Evolutionary conservation across 2,113 vertebrate genomes (phyloP), one percentile per base, ranked within the genome.

Genomic region (Phalacrocorax carbo): DNA sequence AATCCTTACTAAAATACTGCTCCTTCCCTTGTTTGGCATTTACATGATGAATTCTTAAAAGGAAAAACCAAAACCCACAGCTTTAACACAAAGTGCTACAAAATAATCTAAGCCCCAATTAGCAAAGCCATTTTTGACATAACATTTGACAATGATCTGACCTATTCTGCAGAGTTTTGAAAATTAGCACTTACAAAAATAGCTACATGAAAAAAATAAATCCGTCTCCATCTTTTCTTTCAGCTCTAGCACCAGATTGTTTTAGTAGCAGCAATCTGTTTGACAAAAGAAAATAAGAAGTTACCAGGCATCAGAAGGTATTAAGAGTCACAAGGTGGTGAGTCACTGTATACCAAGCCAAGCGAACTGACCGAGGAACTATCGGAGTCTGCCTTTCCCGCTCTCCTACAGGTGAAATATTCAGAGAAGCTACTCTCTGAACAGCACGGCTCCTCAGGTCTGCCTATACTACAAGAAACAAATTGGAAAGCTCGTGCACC

Each of bases 241-340:
- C 2, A 3, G 42, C 52, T 83, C 46, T 21, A 91, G 51, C 62
- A 94, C 73, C 90, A 95, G 85, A 92, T 65, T 88, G 90, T 9
- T 96, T 82, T 29, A 83, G 30, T 49, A 97, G 64, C 79, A 92
- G 15, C 82, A 88, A 96, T 86, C 87, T 94, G 92, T 61, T 49
- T 82, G 58, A 62, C 44, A 84, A 87, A 79, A 38, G 57, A 65
- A 90, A 80, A 76, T 64, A 80, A 66, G 30, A 89, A 88, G 72
- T 64, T 66, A 82, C 19, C 71, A 86, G 42, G 62, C 76, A 91
- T 78, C 46, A 92, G 62, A 82, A 86, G 19, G 40, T 66, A 83
- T 25, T 93, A 88, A 73, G 72, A 91, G 60, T 96, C 90, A 93
- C 82, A 81, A 64, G 76, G n/a, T 15, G 51, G 68, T 92, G 92